These are phyloP conservation scores for Tetragonula carbonaria DNA, from an alignment of 2,888 invertebrate genomes.

Conservation along the genomic window DNA sequence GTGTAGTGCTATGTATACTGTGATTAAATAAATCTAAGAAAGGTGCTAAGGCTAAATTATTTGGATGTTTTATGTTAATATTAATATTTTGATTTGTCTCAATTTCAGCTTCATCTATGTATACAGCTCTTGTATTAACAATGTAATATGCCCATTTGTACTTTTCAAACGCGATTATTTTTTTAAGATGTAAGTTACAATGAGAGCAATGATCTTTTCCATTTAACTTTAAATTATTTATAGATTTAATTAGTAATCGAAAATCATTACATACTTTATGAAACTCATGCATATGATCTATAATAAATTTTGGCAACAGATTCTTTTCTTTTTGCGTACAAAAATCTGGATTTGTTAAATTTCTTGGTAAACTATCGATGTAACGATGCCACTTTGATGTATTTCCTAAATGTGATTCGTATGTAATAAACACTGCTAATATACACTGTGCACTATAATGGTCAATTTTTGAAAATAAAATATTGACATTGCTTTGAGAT, in stretches of 20 bases:
- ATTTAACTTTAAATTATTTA: conserved; percentile 59
- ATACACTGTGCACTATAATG: conserved; percentile 87
- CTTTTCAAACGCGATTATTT: conserved; percentile 85
- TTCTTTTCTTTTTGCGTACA: conserved; percentile 86
- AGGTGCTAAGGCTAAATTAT: conserved; percentile 90
- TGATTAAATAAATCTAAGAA: conserved; percentile 97
- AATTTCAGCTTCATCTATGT: conserved; percentile 85
- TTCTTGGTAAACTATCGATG: conserved; percentile 88
- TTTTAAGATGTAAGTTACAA: conserved; percentile 82
- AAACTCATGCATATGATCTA: conserved; percentile 78
- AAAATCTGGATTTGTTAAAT: conserved; percentile 89
- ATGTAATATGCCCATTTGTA: conserved; percentile 93
- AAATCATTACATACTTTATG: conserved; percentile 70
- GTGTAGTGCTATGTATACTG: conserved; percentile 87
- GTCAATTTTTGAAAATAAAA: conserved; percentile 67
- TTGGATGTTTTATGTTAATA: conserved; percentile 69
- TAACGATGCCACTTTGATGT: conserved; percentile 88
- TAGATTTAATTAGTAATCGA: conserved; percentile 62
- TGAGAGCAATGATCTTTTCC: conserved; percentile 77
- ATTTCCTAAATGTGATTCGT: conserved; percentile 86
- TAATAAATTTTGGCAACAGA: conserved; percentile 86
- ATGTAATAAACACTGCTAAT: conserved; percentile 90
- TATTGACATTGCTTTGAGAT: conserved; percentile 75
- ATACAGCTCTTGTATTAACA: conserved; percentile 94
- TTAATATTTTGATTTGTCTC: conserved; percentile 57